Base-by-base conservation (phyloP, 2,113 vertebrate genomes). In the Pseudopodoces humilis region DNA sequence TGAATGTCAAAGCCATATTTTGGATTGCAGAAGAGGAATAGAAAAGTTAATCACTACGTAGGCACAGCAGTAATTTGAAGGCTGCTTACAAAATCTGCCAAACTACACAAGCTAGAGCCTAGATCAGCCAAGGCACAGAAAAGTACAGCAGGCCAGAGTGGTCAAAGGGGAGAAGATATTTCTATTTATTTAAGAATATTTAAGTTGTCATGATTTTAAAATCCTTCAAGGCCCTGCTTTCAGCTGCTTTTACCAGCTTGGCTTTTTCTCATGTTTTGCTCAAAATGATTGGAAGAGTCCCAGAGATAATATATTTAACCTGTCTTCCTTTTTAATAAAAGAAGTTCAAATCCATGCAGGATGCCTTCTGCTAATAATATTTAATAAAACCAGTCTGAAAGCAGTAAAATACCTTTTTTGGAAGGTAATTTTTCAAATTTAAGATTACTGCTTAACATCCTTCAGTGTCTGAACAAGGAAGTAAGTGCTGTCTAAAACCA, bases 21-120 rank as follows among this genome's bases (percentile, higher is more conserved):
- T 60, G 39, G 39, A 77, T 10, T 84, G 74, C 85, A 92, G 92
- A 93, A 96, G 49, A 94, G 55, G 94, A 96, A 69, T 86, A 63
- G 78, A 88, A 89, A 92, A 83, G 67, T 96, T 95, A 96, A 97
- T 96, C 89, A 90, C 77, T 85, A 80, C 46, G 35, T 56, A 95
- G 69, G 79, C 81, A 77, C 59, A 91, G 68, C 52, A 77, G 46
- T 92, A 91, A 96, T 96, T 95, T 91, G 58, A 90, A 75, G 83
- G 81, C 55, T 96, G 55, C 92, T 97, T 88, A 86, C 28, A 93
- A 90, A 95, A 75, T 91, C 94, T 89, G 65, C 79, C 93, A 88
- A 72, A 86, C 25, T 23, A 93, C 83, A 88, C 90, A 88, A 93
- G 85, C 71, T 69, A 25, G 10, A 91, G 58, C 80, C 50, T 46